Conservation (phyloP, 2,797 vertebrate genomes). For the Pangasius macronema region DNA sequence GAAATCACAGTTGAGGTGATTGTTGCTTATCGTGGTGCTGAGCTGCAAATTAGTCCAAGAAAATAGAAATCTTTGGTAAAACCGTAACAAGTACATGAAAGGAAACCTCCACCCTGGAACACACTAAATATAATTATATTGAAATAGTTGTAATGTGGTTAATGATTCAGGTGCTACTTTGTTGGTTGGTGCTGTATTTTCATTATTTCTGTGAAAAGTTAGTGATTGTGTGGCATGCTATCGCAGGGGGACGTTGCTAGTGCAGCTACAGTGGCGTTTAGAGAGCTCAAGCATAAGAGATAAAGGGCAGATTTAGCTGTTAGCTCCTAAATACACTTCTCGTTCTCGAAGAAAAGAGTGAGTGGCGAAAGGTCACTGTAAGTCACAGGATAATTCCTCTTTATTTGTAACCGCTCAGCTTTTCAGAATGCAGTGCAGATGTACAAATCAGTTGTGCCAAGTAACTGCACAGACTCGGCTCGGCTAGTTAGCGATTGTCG, state of each 20-base stretch:
- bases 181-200: neutral
- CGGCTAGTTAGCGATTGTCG: neutral
- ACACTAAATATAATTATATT: neutral
- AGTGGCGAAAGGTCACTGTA: too few relatives aligned
- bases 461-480: neutral
- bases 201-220: neutral
- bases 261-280: neutral
- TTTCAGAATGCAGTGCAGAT: neutral
- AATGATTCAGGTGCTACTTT: neutral
- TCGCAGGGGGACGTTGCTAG: too few relatives aligned
- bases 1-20: neutral
- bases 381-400: too few relatives aligned
- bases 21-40: neutral
- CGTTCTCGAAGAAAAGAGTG: too few relatives aligned
- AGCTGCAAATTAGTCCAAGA: neutral
- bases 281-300: neutral
- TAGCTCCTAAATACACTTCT: neutral
- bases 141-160: neutral
- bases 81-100: neutral
- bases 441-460: neutral
- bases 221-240: neutral
- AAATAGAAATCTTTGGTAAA: neutral
- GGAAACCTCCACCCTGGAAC: neutral
- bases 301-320: neutral
- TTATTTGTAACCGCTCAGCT: too few relatives aligned